Conservation (phyloP, 2,888 invertebrate genomes). For the Andrena camellia region DNA sequence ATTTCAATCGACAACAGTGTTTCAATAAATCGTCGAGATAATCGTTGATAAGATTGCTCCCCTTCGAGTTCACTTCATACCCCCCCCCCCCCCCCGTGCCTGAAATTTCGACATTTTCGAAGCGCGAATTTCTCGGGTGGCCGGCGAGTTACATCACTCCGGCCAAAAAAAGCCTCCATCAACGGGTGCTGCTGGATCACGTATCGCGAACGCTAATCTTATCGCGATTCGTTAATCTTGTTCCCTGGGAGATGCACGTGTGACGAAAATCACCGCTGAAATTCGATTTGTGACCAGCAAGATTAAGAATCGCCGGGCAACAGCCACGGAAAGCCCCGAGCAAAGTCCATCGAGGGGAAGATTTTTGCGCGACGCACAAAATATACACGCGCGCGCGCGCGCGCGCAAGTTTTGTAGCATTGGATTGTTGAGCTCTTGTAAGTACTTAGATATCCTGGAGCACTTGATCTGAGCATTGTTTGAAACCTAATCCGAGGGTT, state of each 20-base stretch:
- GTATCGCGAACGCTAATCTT: slow-evolving; percentile 73
- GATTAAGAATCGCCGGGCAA: not conserved
- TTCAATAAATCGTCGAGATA: slow-evolving; percentile 7
- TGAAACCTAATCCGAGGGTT: too few relatives aligned
- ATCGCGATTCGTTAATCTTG: slow-evolving; percentile 71
- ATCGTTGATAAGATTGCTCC: slow-evolving; percentile 24
- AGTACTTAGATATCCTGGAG: too few relatives aligned
- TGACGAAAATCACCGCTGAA: slow-evolving; percentile 30
- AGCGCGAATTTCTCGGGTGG: not conserved
- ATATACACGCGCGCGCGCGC: too few relatives aligned
- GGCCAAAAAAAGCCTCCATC: slow-evolving; percentile 66
- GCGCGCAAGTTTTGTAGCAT: too few relatives aligned
- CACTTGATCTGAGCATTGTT: too few relatives aligned
- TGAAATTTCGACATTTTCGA: slow-evolving; percentile 4
- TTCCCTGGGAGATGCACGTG: slow-evolving; percentile 54
- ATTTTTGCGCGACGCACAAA: not conserved
- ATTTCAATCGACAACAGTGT: slow-evolving; percentile 16
- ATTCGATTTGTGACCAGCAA: not conserved
- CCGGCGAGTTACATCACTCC: slow-evolving; percentile 49
- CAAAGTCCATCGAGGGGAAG: slow-evolving; percentile 31
- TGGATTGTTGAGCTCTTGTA: not conserved
- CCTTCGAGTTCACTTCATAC: not conserved
- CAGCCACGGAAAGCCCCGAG: slow-evolving; percentile 1
- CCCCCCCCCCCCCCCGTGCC: not conserved
- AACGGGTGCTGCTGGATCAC: slow-evolving; percentile 61